Evolutionary conservation across 2,888 invertebrate species (phyloP), one percentile per base, ranked within the genome.

Genomic region (Apocheima hispidaria): DNA sequence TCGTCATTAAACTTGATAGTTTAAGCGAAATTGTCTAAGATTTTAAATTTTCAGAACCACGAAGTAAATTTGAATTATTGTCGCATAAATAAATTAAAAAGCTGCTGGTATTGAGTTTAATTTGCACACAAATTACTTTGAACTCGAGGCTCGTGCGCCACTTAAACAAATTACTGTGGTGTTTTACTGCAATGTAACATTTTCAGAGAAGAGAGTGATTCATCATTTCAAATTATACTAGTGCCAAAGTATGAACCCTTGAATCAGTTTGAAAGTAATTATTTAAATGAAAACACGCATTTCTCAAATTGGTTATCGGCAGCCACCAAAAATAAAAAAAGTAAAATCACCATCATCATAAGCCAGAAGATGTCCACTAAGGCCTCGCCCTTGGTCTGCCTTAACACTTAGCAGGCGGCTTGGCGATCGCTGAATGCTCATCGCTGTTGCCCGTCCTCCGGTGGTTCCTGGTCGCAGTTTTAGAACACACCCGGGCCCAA

Each of bases 151-250:
- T 53, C 58, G 26, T 67, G 60, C 60, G 49, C 40, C 60, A 68
- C 65, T 58, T 59, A 33, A 41, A 56, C 59, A 65, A 65, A 61
- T 68, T 59, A 59, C 63, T 62, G 36, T 52, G 44, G 14, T 52
- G 41, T 63, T 65, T 43, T 48, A 52, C 60, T 53, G 60, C 60
- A 63, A 63, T 60, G 58, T 66, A 52, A 46, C 59, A 53, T 41
- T 52, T 56, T 48, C 48, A 36, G 36, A 18, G 28, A 35, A 57
- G 14, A 48, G 40, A 21, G 49, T 54, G 48, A 33, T 38, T 52
- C 46, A 46, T 51, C 46, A 7, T 16, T 36, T 36, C 16, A 16
- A 36, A 36, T n/a, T 33, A n/a, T 33, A n/a, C 5, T 3, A n/a
- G n/a, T 33, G n/a, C n/a, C 4, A 6, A 26, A 26, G 9, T n/a